Percentiles rank a stretch among this genome's conserved stretches.
Evolutionary conservation across 2,888 invertebrate species (phyloP).

Genomic region (Leptopilina myrica): DNA sequence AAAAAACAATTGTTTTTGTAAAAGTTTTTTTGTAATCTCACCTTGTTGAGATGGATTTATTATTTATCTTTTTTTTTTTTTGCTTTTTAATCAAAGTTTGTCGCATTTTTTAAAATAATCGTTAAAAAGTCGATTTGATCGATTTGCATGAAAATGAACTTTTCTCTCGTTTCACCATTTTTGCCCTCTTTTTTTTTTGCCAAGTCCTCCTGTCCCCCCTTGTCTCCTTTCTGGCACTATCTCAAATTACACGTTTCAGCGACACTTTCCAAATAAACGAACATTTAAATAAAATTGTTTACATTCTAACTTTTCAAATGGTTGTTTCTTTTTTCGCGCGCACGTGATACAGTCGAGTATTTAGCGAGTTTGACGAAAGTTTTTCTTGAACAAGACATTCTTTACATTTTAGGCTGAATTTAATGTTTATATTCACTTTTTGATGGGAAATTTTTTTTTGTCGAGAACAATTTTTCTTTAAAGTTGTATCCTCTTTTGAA

Average conservation of each 20-base stretch:
- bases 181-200: too few relatives aligned
- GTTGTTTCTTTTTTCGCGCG: not conserved
- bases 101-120: not conserved
- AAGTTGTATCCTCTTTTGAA: too few relatives aligned
- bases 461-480: too few relatives aligned
- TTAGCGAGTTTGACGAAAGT: not conserved
- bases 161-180: not conserved
- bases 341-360: not conserved
- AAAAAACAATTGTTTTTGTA: not conserved
- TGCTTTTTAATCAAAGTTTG: not conserved
- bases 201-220: too few relatives aligned
- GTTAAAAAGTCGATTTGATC: not conserved
- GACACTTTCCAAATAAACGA: conserved; percentile 12
- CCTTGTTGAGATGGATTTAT: not conserved
- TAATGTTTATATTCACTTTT: too few relatives aligned
- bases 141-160: conserved; percentile 12
- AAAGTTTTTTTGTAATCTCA: not conserved
- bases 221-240: not conserved
- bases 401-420: too few relatives aligned
- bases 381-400: not conserved
- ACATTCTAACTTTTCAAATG: not conserved
- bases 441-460: too few relatives aligned
- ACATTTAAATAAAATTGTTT: not conserved
- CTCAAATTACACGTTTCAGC: conserved; percentile 15
- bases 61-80: not conserved